Evolutionary conservation across 2,888 invertebrate genomes (phyloP), one percentile per base, ranked within the genome.

Genomic region (Pandemis cinnamomeana): DNA sequence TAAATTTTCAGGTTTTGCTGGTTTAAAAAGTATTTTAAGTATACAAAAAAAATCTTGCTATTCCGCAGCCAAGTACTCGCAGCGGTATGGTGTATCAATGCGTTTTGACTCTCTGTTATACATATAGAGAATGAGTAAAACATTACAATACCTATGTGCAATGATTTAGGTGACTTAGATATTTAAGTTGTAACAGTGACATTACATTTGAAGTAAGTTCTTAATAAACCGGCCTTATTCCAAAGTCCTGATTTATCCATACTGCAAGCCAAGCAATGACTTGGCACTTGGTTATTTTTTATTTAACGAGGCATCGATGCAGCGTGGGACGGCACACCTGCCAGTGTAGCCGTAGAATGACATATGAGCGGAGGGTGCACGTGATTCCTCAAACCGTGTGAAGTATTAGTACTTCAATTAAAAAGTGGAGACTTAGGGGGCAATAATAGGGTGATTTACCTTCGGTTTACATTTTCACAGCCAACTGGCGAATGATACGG

Each of bases 241-340:
- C 10, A 15, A 15, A 55, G 53, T 15, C 53, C 8, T 27, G 60
- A 60, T 36, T 27, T 41, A 41, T 61, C 13, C 36, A 61, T 7
- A n/a, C 5, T n/a, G 61, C 61, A 42, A 61, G 42, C 36, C n/a
- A 4, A 36, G 42, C 36, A 42, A 4, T 13, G 42, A 61, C 20
- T 42, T 3, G n/a, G 13, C n/a, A 42, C n/a, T 58, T 4, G 58
- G 20, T 27, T 7, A 41, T 36, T 51, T 66, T 66, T 66, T 51
- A 66, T 66, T 66, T 51, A 51, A 66, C 46, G 51, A 66, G 66
- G 66, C 11, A 66, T 51, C 66, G 51, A 66, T 15, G 63, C 41
- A 44, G 46, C 66, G 66, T 66, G 66, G 15, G 66, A 51, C 36
- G 8, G 11, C 46, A 1, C 66, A 66, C 66, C 66, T 66, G 66